Percentiles rank a stretch among this genome's conserved stretches.
These are phyloP conservation scores for Hemicordylus capensis DNA, from an alignment of 2,113 vertebrate species.

Conservation along the genomic window DNA sequence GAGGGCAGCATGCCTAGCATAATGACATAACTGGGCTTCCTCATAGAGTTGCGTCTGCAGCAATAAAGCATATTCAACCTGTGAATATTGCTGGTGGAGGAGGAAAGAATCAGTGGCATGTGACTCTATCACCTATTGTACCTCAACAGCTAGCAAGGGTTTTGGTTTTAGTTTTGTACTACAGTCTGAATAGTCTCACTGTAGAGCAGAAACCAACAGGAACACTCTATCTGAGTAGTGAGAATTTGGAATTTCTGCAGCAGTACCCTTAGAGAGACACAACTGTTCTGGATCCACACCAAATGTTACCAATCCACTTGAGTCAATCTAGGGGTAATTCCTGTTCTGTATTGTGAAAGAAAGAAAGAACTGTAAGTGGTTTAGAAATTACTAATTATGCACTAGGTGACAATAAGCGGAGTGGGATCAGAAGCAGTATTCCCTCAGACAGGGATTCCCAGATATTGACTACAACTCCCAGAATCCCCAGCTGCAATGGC, in stretches of 20 bases:
- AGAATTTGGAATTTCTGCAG: not conserved
- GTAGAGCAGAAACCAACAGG: not conserved
- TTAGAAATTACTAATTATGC: not conserved
- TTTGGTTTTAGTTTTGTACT: not conserved
- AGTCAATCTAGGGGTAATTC: not conserved
- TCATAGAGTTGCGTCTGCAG: too few relatives aligned
- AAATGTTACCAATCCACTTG: not conserved
- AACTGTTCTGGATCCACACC: not conserved
- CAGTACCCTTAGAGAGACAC: not conserved
- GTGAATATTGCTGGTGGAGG: not conserved
- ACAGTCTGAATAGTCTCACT: not conserved
- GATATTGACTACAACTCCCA: too few relatives aligned
- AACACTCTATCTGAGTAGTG: not conserved
- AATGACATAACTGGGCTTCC: not conserved
- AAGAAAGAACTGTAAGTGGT: not conserved
- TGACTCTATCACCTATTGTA: not conserved
- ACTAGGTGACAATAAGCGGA: not conserved
- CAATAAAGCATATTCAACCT: not conserved
- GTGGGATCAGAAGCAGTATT: too few relatives aligned
- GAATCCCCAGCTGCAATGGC: too few relatives aligned
- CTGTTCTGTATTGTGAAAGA: too few relatives aligned
- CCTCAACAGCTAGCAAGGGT: not conserved
- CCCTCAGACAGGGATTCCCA: too few relatives aligned
- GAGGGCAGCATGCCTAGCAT: too few relatives aligned
- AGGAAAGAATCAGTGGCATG: not conserved